Conservation (phyloP, 2,113 vertebrate species). For the Rostratula benghalensis region DNA sequence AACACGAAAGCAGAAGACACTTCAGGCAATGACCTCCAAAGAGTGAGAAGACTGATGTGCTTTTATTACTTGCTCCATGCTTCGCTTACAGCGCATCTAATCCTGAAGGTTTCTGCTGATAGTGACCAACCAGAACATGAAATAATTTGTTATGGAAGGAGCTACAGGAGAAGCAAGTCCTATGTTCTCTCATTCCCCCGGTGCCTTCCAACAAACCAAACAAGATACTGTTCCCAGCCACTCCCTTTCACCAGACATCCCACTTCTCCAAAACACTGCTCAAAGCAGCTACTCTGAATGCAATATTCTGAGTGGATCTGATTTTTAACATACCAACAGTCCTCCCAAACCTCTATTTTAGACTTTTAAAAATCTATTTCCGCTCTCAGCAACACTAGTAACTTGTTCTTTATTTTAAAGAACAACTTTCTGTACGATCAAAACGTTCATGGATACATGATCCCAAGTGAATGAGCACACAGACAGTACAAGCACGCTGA, state of each 20-base stretch:
- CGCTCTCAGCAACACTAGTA: neutral
- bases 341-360: neutral
- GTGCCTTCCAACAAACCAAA: neutral
- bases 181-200: neutral
- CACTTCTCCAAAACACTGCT: neutral
- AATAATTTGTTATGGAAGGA: neutral
- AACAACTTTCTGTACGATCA: neutral
- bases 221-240: neutral
- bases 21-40: neutral
- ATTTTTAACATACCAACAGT: neutral
- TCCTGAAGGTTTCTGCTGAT: neutral
- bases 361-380: neutral
- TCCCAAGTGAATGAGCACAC: neutral
- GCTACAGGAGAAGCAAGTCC: neutral
- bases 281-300: neutral
- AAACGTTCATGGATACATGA: rapidly evolving
- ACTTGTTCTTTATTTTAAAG: neutral
- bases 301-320: neutral
- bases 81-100: neutral
- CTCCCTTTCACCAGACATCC: neutral
- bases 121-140: neutral
- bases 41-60: neutral
- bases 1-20: slow-evolving; percentile 36
- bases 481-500: neutral
- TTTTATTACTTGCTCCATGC: neutral